Percentiles rank a stretch among this genome's conserved stretches.
These are phyloP conservation scores for Bergia sp. DNA, from an alignment of 92 coral and sea anemone genomes.

Conservation along the genomic window DNA sequence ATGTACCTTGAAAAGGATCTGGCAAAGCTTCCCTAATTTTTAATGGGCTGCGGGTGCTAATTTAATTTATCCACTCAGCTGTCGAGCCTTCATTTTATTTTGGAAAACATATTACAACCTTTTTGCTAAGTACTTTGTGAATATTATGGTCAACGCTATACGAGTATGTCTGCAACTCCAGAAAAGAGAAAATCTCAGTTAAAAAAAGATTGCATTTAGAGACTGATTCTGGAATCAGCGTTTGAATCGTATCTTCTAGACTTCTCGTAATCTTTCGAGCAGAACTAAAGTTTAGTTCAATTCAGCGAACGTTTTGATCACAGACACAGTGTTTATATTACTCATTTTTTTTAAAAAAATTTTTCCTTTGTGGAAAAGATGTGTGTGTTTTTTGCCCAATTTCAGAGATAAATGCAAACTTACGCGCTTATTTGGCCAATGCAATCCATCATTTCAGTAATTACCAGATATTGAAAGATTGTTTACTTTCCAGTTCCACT, in stretches of 20 bases:
- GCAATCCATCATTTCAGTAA: conserved; percentile 13
- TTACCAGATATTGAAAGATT: neutral
- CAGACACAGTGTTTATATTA: no score
- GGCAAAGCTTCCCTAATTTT: neutral
- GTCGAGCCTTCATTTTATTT: neutral
- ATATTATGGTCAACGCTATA: neutral
- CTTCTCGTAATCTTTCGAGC: neutral
- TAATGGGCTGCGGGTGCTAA: neutral
- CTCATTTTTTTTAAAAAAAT: no score
- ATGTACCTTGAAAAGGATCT: neutral
- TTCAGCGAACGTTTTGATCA: no score
- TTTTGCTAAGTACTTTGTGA: no score
- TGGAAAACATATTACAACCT: neutral
- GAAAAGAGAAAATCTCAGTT: no score
- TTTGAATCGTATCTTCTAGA: neutral
- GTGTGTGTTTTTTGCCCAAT: neutral
- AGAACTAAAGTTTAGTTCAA: neutral
- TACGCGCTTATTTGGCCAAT: neutral
- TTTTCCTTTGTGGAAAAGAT: no score
- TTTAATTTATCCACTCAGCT: neutral
- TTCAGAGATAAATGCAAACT: neutral
- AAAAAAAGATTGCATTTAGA: neutral
- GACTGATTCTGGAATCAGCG: no score
- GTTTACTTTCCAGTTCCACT: conserved; percentile 1
- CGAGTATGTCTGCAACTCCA: neutral